phyloP scores from a whole-genome alignment of 1,140 invertebrate species.

The Drosophila nebulosa region DNA sequence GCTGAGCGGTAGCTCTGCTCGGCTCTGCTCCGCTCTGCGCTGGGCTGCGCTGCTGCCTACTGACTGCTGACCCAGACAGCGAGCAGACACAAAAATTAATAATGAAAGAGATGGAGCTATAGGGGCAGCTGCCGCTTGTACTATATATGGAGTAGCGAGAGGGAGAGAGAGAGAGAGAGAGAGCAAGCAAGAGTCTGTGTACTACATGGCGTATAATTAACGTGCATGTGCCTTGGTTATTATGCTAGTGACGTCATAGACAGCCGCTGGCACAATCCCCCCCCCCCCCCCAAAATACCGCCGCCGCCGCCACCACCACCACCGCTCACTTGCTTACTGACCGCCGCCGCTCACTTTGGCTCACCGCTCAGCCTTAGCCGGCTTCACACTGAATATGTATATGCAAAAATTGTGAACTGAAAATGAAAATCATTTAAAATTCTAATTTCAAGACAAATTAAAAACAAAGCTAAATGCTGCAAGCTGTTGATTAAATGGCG shows the following conservation, averaged over 20 bases:
- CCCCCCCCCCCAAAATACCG: no score
- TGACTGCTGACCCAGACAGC: constrained; percentile 71
- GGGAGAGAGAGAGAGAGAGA: no score
- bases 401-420: constrained; percentile 41
- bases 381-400: constrained; percentile 20
- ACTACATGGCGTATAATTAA: constrained; percentile 78
- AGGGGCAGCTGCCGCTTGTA: background rate
- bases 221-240: constrained; percentile 71
- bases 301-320: background rate
- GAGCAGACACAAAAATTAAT: constrained; percentile 73
- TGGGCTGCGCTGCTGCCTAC: constrained; percentile 6
- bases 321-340: background rate
- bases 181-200: constrained; percentile 15
- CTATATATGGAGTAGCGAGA: background rate
- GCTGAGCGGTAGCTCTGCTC: constrained; percentile 54
- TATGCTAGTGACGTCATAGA: constrained; percentile 71
- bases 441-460: constrained; percentile 78
- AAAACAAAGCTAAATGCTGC: constrained; percentile 66
- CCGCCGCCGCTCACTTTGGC: background rate
- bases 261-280: constrained; percentile 7
- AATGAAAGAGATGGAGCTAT: constrained; percentile 44
- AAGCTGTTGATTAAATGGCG: constrained; percentile 72
- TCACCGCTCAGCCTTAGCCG: no score
- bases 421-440: constrained; percentile 64
- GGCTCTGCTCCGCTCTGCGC: background rate